Percentiles rank a stretch among this genome's conserved stretches.
These are phyloP conservation scores for Bombus soroeensis DNA, from an alignment of 1,140 invertebrate genomes.

Conservation along the genomic window DNA sequence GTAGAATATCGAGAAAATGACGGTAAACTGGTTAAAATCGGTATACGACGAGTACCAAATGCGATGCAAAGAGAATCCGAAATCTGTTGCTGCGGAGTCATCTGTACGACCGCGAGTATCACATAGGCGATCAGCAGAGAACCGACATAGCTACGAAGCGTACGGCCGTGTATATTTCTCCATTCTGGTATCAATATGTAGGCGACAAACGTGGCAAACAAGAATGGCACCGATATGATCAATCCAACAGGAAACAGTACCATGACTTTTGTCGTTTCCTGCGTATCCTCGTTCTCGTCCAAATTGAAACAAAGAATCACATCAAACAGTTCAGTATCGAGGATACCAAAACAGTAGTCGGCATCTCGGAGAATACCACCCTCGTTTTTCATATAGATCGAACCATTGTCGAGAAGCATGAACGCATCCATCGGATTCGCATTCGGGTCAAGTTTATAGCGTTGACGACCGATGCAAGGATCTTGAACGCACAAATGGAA, in stretches of 20 bases:
- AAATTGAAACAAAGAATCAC: constrained; percentile 60
- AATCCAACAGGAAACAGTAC: constrained; percentile 70
- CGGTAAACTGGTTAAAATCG: neutral
- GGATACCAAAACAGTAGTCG: constrained; percentile 59
- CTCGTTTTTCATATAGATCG: constrained; percentile 78
- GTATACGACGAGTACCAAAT: constrained; percentile 77
- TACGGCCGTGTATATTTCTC: constrained; percentile 83
- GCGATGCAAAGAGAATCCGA: constrained; percentile 76
- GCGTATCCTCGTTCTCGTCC: neutral
- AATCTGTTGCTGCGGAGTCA: constrained; percentile 74
- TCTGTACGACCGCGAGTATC: constrained; percentile 78
- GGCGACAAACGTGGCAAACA: constrained; percentile 82
- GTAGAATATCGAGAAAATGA: no score
- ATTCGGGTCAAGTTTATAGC: constrained; percentile 81
- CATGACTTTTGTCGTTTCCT: neutral
- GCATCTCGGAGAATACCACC: constrained; percentile 12
- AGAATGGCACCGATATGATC: constrained; percentile 83
- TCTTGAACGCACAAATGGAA: constrained; percentile 40
- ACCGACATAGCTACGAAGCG: constrained; percentile 82
- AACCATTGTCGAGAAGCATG: constrained; percentile 82
- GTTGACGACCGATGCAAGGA: constrained; percentile 43
- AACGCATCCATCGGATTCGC: constrained; percentile 80
- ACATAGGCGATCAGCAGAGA: constrained; percentile 81
- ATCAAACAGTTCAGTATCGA: constrained; percentile 27
- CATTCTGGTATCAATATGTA: constrained; percentile 83